These are phyloP conservation scores for Diaprepes abbreviatus DNA, from an alignment of 2,888 invertebrate species.

Conservation along the genomic window DNA sequence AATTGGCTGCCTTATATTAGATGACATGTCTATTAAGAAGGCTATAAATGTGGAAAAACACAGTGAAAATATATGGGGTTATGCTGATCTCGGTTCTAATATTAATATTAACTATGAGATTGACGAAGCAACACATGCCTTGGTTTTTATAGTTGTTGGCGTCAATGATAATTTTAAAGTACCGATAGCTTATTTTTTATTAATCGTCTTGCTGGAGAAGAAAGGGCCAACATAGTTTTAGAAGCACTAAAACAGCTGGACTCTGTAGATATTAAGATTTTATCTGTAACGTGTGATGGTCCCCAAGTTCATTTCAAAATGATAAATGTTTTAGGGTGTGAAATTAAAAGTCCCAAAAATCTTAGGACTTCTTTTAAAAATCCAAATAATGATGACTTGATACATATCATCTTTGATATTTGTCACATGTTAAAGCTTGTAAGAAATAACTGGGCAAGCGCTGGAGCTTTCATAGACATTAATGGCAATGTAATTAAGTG, in stretches of 20 bases:
- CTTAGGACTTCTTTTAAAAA: slow-evolving; percentile 22
- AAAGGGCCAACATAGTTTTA: slow-evolving; percentile 22
- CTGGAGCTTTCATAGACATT: neutral
- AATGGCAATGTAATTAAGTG: slow-evolving; percentile 29
- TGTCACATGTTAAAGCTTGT: slow-evolving; percentile 40
- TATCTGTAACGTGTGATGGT: slow-evolving; percentile 40
- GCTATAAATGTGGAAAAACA: slow-evolving; percentile 18
- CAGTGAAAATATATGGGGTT: slow-evolving; percentile 21
- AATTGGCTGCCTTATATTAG: slow-evolving; percentile 13
- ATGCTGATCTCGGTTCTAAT: slow-evolving; percentile 22
- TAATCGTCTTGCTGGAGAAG: slow-evolving; percentile 7
- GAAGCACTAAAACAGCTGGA: slow-evolving; percentile 13
- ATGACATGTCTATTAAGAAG: slow-evolving; percentile 36
- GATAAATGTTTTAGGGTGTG: slow-evolving; percentile 20
- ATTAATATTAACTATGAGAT: neutral
- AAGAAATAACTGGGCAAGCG: slow-evolving; percentile 26
- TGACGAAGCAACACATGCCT: slow-evolving; percentile 14
- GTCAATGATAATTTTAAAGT: slow-evolving; percentile 20
- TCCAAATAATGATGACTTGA: neutral
- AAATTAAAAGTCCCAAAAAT: slow-evolving; percentile 15
- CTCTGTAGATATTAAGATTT: no score
- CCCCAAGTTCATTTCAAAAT: slow-evolving; percentile 31
- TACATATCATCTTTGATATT: slow-evolving; percentile 30
- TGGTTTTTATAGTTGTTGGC: slow-evolving; percentile 26
- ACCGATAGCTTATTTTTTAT: slow-evolving; percentile 30